Base-by-base conservation (phyloP, 2,113 vertebrate species). In the Orientallactaga bullata region DNA sequence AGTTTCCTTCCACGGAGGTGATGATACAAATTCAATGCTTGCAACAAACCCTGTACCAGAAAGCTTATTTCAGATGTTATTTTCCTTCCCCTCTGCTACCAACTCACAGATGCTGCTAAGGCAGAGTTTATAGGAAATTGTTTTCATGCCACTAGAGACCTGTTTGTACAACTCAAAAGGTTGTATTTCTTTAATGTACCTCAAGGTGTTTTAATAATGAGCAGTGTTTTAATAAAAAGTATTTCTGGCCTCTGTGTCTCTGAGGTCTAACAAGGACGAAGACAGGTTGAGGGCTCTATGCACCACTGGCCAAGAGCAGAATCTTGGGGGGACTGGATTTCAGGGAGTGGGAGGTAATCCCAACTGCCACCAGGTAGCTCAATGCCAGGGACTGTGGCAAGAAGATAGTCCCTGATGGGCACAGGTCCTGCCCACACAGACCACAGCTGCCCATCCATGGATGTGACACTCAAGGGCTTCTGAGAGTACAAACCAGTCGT, bases 181-280 rank as follows among this genome's bases (percentile, higher is more conserved):
- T 98, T 98, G 98, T 98, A 98, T 98, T 97, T 98, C 98, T 99
- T 99, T 98, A 98, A 98, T 98, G 99, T 99, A 99, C 99, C 99
- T 99, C 99, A 98, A 98, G 98, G 99, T 99, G 99, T 99, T 99
- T 98, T 98, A 98, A 98, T 98, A 98, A 98, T 97, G 96, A 98
- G 99, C 98, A 97, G 98, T 99, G 99, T 99, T 99, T 98, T 98
- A 99, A 99, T 99, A 99, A 99, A 99, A 98, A 98, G 79, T 97
- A 97, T 98, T 98, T 98, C 98, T 97, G 97, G 95, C 94, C 95
- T 95, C 94, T 71, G 69, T 72, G 94, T 97, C 95, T 96, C 96
- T 71, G 95, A 87, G 77, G 94, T 32, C 63, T 97, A 89, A 97
- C 91, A 97, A 91, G 95, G 73, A 90, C 78, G 68, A 81, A 94